phyloP scores from a whole-genome alignment of 2,888 invertebrate species.

The Leucoptera coffeella region DNA sequence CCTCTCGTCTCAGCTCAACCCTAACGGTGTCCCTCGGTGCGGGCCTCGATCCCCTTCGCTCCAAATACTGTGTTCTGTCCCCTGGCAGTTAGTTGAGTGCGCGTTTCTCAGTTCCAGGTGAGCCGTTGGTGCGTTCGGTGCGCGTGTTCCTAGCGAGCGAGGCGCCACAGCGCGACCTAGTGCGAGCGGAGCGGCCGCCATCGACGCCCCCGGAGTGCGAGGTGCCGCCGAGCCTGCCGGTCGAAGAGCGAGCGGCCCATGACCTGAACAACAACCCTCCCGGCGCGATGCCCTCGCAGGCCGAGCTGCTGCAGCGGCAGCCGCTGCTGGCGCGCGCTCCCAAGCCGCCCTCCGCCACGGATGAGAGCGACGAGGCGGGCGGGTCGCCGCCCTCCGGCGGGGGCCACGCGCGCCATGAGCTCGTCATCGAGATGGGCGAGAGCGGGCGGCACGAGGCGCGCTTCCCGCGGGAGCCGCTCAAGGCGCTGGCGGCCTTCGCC shows the following conservation, averaged over 20 bases:
- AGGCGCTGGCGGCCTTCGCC: slow-evolving; percentile 56
- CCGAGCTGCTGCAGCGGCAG: slow-evolving; percentile 48
- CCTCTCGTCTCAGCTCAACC: too few relatives aligned
- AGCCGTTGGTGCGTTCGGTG: slow-evolving; percentile 44
- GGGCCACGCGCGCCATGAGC: slow-evolving; percentile 27
- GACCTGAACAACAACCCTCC: slow-evolving; percentile 48
- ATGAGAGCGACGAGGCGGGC: slow-evolving; percentile 41
- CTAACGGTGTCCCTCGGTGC: slow-evolving; percentile 30
- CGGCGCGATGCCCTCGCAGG: slow-evolving; percentile 33
- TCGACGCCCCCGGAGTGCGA: slow-evolving; percentile 28
- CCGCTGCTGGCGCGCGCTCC: slow-evolving; percentile 33
- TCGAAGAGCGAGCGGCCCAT: slow-evolving; percentile 39
- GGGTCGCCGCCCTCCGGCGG: slow-evolving; percentile 26
- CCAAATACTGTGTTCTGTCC: too few relatives aligned
- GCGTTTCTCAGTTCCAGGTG: too few relatives aligned
- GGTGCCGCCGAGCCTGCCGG: slow-evolving; percentile 31
- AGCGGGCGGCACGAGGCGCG: slow-evolving; percentile 67
- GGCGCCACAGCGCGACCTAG: slow-evolving; percentile 23
- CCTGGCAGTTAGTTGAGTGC: too few relatives aligned
- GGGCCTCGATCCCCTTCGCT: slow-evolving; percentile 30
- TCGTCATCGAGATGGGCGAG: slow-evolving; percentile 47
- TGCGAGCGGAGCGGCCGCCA: slow-evolving; percentile 14
- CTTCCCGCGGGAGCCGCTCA: slow-evolving; percentile 81
- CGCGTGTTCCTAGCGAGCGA: slow-evolving; percentile 37
- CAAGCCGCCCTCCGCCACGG: slow-evolving; percentile 31